Evolutionary conservation across 2,797 vertebrate genomes (phyloP), one percentile per base, ranked within the genome.

Genomic region (Pogonophryne albipinna): DNA sequence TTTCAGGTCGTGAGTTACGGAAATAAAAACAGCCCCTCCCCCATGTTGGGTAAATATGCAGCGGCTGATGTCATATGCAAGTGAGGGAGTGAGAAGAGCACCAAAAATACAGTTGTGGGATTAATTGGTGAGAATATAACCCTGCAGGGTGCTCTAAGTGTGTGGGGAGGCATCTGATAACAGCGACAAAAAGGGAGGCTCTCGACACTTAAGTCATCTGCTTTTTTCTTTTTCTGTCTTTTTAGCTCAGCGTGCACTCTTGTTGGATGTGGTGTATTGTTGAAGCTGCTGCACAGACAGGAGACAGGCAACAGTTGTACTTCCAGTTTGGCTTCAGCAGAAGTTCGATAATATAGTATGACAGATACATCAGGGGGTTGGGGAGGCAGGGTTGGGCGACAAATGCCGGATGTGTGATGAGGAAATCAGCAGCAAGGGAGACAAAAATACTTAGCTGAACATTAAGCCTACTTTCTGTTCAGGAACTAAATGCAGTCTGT

Each of bases 381-480:
- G 16, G 27, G 51, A 16, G 11, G 55, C 9, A 10, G 19, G 31
- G 23, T 20, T 7, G 45, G 51, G 73, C 92, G 84, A 89, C 73
- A 74, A 84, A 85, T 78, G 80, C 74, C 78, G 83, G 80, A 89
- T 86, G 83, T 80, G 79, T 66, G 75, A 82, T 92, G 90, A 91
- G 87, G 91, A 93, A 92, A 92, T 89, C 75, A 53, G 74, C 86
- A 82, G 82, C 53, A 47, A 67, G 71, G 42, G 50, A 75, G 80
- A 82, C 76, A 82, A 83, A 87, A 91, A 91, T 83, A 91, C 83
- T 76, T 27, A 57, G 70, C 63, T 76, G 52, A 85, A 80, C 73
- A 64, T 80, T 62, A 23, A 56, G 52, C 57, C 66, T 65, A 68
- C 74, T 83, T 79, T 87, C 73, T 83, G 74, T 67, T 87, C 23